Percentiles rank a stretch among this genome's conserved stretches.
Conservation (phyloP, 1,140 invertebrate species). For the Pseudomyrmex pallidus region DNA sequence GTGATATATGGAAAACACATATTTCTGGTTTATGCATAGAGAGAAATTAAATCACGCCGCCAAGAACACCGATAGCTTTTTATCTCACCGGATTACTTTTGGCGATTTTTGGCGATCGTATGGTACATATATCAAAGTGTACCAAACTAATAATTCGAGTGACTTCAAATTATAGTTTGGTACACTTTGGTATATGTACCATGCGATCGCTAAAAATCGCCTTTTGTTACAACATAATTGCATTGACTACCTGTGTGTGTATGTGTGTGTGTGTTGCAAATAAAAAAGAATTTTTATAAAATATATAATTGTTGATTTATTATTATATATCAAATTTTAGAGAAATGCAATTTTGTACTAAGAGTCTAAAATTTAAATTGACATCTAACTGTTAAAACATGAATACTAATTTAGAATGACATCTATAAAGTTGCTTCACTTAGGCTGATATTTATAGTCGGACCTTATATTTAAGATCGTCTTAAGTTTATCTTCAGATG, state of each 20-base stretch:
- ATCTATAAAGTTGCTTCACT: background rate
- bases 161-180: too few species aligned
- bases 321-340: background rate
- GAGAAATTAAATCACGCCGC: conserved; percentile 21
- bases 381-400: background rate
- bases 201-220: too few species aligned
- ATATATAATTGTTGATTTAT: background rate
- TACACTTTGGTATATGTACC: too few species aligned
- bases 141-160: too few species aligned
- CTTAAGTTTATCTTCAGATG: too few species aligned
- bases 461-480: too few species aligned
- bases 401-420: background rate
- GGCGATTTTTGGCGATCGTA: too few species aligned
- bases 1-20: background rate
- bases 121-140: too few species aligned
- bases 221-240: background rate
- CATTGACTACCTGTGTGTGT: too few species aligned
- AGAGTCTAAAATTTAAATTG: background rate
- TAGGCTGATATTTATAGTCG: background rate
- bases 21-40: conserved; percentile 21
- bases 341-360: too few species aligned
- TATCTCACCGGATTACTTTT: background rate
- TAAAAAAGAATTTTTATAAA: background rate
- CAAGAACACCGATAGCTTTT: background rate
- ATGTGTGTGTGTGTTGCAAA: background rate